Base-by-base conservation (phyloP, 2,888 invertebrate species). In the Orthosia gracilis region DNA sequence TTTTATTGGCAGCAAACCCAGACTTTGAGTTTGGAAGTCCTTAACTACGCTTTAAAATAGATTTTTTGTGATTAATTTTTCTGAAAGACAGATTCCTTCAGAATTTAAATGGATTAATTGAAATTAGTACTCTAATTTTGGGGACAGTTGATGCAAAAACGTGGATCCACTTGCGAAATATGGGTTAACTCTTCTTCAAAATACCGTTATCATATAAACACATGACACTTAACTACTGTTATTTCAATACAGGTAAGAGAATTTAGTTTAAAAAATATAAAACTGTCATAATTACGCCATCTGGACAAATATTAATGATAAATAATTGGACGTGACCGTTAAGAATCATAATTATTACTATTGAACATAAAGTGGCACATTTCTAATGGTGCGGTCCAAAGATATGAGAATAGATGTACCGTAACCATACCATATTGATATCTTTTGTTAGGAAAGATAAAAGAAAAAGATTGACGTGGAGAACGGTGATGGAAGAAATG, bases 401-500 rank as follows among this genome's bases (percentile, higher is more conserved):
- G 52, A 49, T 67, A 31, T 50, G 52, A 73, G 63, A 73, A 72
- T 49, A 78, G 64, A 70, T 57, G 55, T 81, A 80, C 77, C 77
- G 77, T 75, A 40, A 73, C 40, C 45, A n/a, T 69, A 64, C 18
- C 54, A 65, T 64, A 73, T 81, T 62, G 50, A 81, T 75, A 75
- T 81, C 75, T 80, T 78, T 78, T 75, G 77, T 78, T 81, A 55
- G 0, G 15, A 67, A 62, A 75, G 81, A 78, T 81, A 78, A 78
- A 66, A 78, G 50, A 21, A 74, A 62, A 74, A 66, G 31, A 75
- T 66, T 75, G 66, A 80, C 55, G 47, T 47, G 59, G 9, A 26
- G 18, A 55, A 50, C 11, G 21, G 26, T n/a, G 45, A 45, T 71
- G 40, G 40, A 3, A 26, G 4, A 31, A 31, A 52, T 47, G n/a